Evolutionary conservation across 2,888 invertebrate genomes (phyloP).

Genomic region (Macaria liturata): DNA sequence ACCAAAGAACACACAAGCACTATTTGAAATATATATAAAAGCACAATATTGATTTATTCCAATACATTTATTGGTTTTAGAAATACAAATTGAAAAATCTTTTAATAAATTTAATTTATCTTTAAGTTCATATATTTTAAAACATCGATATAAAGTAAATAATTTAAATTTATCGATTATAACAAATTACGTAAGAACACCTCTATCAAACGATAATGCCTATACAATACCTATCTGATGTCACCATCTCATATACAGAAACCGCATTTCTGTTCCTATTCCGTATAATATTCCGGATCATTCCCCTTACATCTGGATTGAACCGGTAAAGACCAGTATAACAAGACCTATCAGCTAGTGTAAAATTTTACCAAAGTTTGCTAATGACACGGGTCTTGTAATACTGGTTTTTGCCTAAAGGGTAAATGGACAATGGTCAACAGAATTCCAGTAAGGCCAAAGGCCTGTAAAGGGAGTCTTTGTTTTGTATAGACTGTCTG

Average conservation of each 20-base stretch:
- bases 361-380: slow-evolving; percentile 23
- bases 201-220: slow-evolving; percentile 36
- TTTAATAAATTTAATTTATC: too few species aligned
- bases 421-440: slow-evolving; percentile 63
- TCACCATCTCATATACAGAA: slow-evolving; percentile 69
- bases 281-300: slow-evolving; percentile 66
- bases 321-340: slow-evolving; percentile 50
- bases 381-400: slow-evolving; percentile 37
- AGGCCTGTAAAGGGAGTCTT: slow-evolving; percentile 55
- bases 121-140: too few species aligned
- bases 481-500: slow-evolving; percentile 54
- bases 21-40: too few species aligned
- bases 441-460: slow-evolving; percentile 59
- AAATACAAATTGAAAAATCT: too few species aligned
- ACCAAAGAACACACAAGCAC: too few species aligned
- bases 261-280: slow-evolving; percentile 73
- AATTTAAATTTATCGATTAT: neutral
- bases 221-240: slow-evolving; percentile 60
- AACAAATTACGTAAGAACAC: slow-evolving; percentile 12
- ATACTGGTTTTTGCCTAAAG: slow-evolving; percentile 48
- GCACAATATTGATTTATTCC: too few species aligned
- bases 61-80: too few species aligned
- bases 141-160: neutral
- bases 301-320: slow-evolving; percentile 64
- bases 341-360: slow-evolving; percentile 40